Conservation (phyloP, 2,888 invertebrate genomes). For the Phrixothrix hirtus region DNA sequence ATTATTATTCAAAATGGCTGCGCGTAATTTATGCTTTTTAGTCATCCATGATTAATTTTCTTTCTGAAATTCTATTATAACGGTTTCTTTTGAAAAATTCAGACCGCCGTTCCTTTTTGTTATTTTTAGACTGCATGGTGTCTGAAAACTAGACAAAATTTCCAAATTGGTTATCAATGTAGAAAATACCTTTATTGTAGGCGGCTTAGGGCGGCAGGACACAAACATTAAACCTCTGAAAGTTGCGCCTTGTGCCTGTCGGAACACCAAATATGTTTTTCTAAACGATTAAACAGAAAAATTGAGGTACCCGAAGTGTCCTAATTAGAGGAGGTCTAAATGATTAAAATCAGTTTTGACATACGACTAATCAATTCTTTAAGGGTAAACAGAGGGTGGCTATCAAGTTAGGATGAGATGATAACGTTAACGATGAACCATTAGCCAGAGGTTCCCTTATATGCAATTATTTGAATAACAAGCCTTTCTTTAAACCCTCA, state of each 20-base stretch:
- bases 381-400: conserved; percentile 30
- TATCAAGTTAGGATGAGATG: conserved; percentile 35
- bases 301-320: conserved; percentile 20
- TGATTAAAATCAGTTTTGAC: conserved; percentile 26
- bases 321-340: conserved; percentile 20
- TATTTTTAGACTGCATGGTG: conserved; percentile 39
- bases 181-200: conserved; percentile 47
- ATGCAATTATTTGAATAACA: conserved; percentile 15
- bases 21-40: background rate
- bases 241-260: conserved; percentile 22
- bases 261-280: conserved; percentile 28
- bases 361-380: conserved; percentile 21
- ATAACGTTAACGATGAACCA: conserved; percentile 43
- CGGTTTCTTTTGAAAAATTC: background rate
- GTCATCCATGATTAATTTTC: background rate
- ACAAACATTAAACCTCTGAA: conserved; percentile 31
- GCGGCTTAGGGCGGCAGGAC: conserved; percentile 36
- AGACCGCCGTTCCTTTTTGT: conserved; percentile 4
- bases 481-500: conserved; percentile 2
- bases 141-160: conserved; percentile 26
- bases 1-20: background rate
- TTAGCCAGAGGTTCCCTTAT: conserved; percentile 30
- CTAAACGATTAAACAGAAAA: conserved; percentile 35
- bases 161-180: conserved; percentile 44
- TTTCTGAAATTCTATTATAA: background rate